Conservation (phyloP, 2,797 vertebrate genomes). For the Antennarius maculatus region DNA sequence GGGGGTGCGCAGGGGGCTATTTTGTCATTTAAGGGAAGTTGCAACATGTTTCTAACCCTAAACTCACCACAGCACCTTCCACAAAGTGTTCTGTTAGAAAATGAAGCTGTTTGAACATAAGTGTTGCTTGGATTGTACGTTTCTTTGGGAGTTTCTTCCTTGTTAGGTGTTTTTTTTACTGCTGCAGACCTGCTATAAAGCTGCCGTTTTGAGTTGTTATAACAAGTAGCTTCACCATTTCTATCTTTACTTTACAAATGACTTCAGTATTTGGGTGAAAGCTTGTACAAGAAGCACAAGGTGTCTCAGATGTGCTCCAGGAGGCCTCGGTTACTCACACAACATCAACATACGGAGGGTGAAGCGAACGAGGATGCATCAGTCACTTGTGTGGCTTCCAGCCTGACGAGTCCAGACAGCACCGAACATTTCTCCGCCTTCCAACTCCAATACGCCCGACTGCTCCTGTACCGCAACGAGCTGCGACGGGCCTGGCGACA, state of each 20-base stretch:
- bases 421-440: constrained; percentile 64
- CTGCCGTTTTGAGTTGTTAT: constrained; percentile 44
- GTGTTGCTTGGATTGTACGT: neutral
- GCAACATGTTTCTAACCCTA: constrained; percentile 15
- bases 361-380: constrained; percentile 79
- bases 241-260: constrained; percentile 5
- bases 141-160: neutral
- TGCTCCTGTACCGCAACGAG: constrained; percentile 8
- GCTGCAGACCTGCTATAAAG: constrained; percentile 47
- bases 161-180: neutral
- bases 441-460: constrained; percentile 43
- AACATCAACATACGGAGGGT: constrained; percentile 69
- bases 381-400: constrained; percentile 72
- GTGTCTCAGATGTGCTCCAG: neutral
- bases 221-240: constrained; percentile 42
- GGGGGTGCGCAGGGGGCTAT: constrained; percentile 2
- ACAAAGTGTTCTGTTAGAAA: neutral
- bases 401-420: constrained; percentile 59
- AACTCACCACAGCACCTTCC: too few relatives aligned
- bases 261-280: neutral
- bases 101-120: neutral
- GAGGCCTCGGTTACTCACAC: constrained; percentile 72
- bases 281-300: neutral
- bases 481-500: constrained; percentile 8
- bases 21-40: constrained; percentile 28